A percentile compares a stretch with the other conserved stretches of the same genome.
These are phyloP conservation scores for Zapornia atra DNA, from an alignment of 2,113 vertebrate genomes.

Conservation along the genomic window DNA sequence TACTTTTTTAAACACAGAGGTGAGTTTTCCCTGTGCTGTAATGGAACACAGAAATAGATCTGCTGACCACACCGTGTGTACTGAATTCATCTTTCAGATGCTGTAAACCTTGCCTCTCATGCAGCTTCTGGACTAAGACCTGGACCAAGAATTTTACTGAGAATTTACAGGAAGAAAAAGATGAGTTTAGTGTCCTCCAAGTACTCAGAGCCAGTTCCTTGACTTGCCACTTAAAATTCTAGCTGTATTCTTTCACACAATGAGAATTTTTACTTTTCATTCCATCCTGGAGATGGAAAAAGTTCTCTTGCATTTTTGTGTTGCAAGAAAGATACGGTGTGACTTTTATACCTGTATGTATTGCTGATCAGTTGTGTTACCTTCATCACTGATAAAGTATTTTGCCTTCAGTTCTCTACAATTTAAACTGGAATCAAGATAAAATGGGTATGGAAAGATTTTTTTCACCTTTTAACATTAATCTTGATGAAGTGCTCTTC, in stretches of 20 bases:
- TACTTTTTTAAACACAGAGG: neutral
- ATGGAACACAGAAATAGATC: neutral
- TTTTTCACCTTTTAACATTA: neutral
- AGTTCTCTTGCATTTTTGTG: neutral
- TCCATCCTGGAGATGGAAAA: neutral
- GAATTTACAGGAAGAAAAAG: neutral
- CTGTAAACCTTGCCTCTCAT: fast-evolving
- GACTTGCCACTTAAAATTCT: neutral
- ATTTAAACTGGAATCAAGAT: neutral
- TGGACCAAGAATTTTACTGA: neutral
- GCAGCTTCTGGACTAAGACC: neutral
- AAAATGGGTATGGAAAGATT: neutral
- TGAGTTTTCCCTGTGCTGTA: neutral
- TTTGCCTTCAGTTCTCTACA: neutral
- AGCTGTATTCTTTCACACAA: fast-evolving
- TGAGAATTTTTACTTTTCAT: neutral
- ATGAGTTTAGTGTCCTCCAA: neutral
- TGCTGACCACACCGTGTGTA: neutral
- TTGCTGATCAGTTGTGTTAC: neutral
- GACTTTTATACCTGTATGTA: neutral
- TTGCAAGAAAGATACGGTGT: neutral
- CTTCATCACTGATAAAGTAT: neutral
- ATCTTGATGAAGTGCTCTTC: neutral
- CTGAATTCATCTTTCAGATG: neutral
- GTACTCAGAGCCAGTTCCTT: neutral